Evolutionary conservation across 2,797 vertebrate genomes (phyloP), one percentile per base, ranked within the genome.

Genomic region (Alfaro cultratus): DNA sequence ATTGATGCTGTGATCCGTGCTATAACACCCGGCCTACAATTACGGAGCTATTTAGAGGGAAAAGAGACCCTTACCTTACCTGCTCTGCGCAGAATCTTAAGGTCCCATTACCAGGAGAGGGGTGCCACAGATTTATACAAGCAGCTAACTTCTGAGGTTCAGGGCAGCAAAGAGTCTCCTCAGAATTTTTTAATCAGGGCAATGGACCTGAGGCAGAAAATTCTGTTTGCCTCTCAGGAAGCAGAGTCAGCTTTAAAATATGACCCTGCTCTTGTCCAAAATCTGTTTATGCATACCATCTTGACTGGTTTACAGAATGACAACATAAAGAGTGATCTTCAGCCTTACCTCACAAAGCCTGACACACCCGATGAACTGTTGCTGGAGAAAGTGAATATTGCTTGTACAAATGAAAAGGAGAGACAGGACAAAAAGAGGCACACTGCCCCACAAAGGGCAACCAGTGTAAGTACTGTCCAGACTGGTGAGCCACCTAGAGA

Each of bases 251-350:
- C 11, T 3, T 46, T 62, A 26, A 82, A 67, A 49, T 82, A 83
- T 74, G 49, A 86, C 16, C 74, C 74, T 8, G 11, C 0, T 7
- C 21, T 86, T 64, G 75, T 89, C 0, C 77, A 87, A 75, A 83
- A 73, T 39, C 29, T 87, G 34, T 84, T 92, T n/a, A 74, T 84
- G 23, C 36, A 72, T 16, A 84, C 70, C 36, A 15, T 62, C 2
- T 53, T 78, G 12, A 88, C 60, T 13, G 70, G 78, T 39, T 53
- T 83, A 13, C 81, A 86, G 10, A 85, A 60, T 53, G 80, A 62
- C 18, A 84, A 46, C 7, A 82, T 62, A 31, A 87, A 81, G 53
- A 67, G 70, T 64, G 76, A 86, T 18, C 73, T 85, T 1, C 80
- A 85, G 34, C 80, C 75, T 5, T 80, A 85, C 15, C 71, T 83